Conservation (phyloP, 92 coral and sea anemone genomes). For the Ricordea florida region DNA sequence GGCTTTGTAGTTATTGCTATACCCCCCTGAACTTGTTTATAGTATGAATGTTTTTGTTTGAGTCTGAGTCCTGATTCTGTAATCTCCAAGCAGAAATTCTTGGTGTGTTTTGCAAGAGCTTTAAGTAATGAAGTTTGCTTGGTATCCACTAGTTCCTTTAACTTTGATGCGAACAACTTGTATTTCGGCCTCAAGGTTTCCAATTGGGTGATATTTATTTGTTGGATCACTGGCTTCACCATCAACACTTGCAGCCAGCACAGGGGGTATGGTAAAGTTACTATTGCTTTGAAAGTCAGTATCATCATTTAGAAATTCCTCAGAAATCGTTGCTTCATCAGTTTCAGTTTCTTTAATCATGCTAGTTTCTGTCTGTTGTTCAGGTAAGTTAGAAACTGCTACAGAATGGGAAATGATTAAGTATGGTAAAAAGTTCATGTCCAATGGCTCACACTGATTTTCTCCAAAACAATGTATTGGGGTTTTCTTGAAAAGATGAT, state of each 20-base stretch:
- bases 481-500: no score
- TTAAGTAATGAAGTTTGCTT: neutral
- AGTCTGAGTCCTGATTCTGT: slow-evolving; percentile 21
- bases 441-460: no score
- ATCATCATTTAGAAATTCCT: neutral
- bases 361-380: no score
- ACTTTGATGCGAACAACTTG: no score
- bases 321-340: neutral
- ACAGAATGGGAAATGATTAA: no score
- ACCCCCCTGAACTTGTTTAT: slow-evolving; percentile 57
- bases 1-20: no score
- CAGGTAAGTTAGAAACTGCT: no score
- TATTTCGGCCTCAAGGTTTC: slow-evolving; percentile 34
- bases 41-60: slow-evolving; percentile 10
- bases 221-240: slow-evolving; percentile 23
- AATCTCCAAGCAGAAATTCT: slow-evolving; percentile 19
- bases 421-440: no score
- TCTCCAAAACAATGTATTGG: no score
- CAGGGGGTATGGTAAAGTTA: slow-evolving; percentile 1
- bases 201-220: slow-evolving; percentile 4
- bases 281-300: neutral
- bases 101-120: neutral
- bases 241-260: slow-evolving; percentile 30
- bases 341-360: no score
- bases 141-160: neutral